Evolutionary conservation across 2,113 vertebrate species (phyloP).

Genomic region (Aspidoscelis tigris): DNA sequence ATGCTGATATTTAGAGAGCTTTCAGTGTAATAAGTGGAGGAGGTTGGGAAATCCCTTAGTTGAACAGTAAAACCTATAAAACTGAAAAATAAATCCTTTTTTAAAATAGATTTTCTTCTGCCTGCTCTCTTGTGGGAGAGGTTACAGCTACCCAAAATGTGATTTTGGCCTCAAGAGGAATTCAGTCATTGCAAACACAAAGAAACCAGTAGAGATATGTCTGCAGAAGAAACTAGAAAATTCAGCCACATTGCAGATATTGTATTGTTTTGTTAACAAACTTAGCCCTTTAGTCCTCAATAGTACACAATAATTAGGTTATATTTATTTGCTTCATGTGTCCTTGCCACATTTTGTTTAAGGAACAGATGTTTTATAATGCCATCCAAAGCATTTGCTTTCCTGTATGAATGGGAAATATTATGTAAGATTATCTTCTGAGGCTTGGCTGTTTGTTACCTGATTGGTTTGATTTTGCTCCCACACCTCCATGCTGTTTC

Average conservation of each 20-base stretch:
- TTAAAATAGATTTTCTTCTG: constrained; percentile 30
- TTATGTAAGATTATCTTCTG: neutral
- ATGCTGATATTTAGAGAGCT: constrained; percentile 65
- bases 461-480: neutral
- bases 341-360: neutral
- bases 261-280: neutral
- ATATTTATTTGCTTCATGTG: neutral
- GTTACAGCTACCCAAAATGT: constrained; percentile 14
- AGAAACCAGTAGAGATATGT: neutral
- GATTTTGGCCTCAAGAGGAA: constrained; percentile 8
- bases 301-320: neutral
- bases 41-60: constrained; percentile 49
- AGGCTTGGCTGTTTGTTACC: neutral
- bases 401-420: neutral
- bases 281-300: neutral
- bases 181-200: constrained; percentile 20
- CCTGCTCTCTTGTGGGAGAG: constrained; percentile 1
- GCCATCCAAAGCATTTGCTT: neutral
- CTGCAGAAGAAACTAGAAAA: constrained; percentile 32
- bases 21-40: constrained; percentile 55
- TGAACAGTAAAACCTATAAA: constrained; percentile 57
- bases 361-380: neutral
- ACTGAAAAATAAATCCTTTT: constrained; percentile 48
- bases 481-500: neutral
- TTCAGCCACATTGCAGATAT: neutral